Base-by-base conservation (phyloP, 2,888 invertebrate genomes). In the Lypha dubia region DNA sequence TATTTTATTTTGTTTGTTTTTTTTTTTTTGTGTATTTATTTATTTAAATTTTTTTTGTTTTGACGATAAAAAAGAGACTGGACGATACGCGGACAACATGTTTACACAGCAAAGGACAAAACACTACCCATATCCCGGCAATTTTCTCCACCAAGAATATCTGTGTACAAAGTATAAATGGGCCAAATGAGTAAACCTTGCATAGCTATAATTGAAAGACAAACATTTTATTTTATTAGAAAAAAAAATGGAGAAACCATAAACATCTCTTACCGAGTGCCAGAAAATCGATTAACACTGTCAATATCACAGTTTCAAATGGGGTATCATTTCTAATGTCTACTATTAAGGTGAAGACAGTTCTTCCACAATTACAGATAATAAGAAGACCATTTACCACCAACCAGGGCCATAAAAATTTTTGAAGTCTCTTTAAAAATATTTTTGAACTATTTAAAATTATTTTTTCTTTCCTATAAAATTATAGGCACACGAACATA, bases 181-280 rank as follows among this genome's bases (percentile, higher is more conserved):
- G 58, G 44, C 44, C 58, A 71, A 32, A 32, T 13, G 15, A 60
- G 46, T 17, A 71, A 35, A 32, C 28, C 71, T 49, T 58, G 58
- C 20, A 71, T 46, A 35, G 32, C 71, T 71, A 5, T 9, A 60
- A 71, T 28, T 17, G 3, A n/a, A 28, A 44, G 22, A 9, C 1
- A 8, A 7, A 8, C 1, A 8, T 24, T 7, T 63, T 65, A 1
- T 41, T 35, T 0, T 17, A 24, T 62, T 11, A 38, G 28, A 28
- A 8, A 32, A 1, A 24, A 24, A 53, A n/a, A n/a, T n/a, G n/a
- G n/a, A 24, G 1, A 3, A 32, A 32, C 22, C 5, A 32, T 1
- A 46, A 5, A 1, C n/a, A 6, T 11, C 65, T 11, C 65, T 65
- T 65, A 65, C 65, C 46, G 17, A 65, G 28, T 13, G 17, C 65